Conservation (phyloP, 2,113 vertebrate genomes). For the Epinephelus moara region DNA sequence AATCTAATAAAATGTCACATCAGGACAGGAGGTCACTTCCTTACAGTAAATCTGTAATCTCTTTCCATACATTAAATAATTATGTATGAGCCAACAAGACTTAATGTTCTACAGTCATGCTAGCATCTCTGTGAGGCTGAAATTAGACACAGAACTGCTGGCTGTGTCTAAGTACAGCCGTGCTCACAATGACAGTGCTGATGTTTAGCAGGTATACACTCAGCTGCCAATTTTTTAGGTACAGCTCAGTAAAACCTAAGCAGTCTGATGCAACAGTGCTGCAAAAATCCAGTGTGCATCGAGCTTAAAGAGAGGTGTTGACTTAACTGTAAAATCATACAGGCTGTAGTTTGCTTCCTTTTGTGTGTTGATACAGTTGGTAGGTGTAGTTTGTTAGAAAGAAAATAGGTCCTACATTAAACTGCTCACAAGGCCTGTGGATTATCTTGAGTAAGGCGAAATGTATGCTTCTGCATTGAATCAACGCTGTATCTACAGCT, state of each 20-base stretch:
- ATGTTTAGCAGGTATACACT: neutral
- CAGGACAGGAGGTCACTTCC: conserved; percentile 13
- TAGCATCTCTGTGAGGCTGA: neutral
- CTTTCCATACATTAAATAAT: conserved; percentile 25
- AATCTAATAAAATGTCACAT: conserved; percentile 33
- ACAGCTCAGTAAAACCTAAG: no score
- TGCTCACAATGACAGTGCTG: neutral
- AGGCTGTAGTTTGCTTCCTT: neutral
- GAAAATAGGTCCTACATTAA: no score
- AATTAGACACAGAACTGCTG: neutral
- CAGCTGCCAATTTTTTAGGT: neutral
- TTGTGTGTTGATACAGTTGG: no score
- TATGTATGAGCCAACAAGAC: neutral
- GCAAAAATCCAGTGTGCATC: neutral
- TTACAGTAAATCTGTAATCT: neutral
- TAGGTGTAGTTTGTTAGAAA: no score
- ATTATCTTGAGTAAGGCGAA: no score
- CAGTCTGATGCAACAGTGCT: neutral
- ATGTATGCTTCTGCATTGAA: no score
- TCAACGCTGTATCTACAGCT: no score
- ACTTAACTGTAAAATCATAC: neutral
- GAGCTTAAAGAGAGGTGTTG: neutral
- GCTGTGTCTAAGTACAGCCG: neutral
- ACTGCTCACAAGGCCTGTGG: no score
- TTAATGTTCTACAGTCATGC: neutral